Conservation (phyloP, 2,113 vertebrate genomes). For the Peromyscus maniculatus region DNA sequence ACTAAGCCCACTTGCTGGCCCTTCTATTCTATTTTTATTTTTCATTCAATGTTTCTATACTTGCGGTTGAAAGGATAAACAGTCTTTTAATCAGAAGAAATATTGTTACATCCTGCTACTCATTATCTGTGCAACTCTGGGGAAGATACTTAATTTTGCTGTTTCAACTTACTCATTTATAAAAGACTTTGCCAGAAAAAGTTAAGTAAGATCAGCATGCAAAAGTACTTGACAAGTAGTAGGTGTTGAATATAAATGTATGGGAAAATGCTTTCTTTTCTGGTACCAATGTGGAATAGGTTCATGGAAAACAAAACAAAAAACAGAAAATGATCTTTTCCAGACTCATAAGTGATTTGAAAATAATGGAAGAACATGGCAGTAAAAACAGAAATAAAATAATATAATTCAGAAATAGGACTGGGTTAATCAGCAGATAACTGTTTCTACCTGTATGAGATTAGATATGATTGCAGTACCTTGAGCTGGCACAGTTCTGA, state of each 20-base stretch:
- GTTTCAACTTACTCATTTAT: conserved; percentile 18
- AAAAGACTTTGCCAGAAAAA: conserved; percentile 23
- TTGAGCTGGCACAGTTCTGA: neutral
- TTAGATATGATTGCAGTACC: conserved; percentile 6
- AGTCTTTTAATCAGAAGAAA: conserved; percentile 25
- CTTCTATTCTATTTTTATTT: neutral
- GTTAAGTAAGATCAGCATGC: conserved; percentile 29
- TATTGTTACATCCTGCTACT: neutral
- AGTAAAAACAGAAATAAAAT: conserved; percentile 59
- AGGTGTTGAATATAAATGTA: conserved; percentile 30
- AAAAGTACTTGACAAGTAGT: conserved; percentile 5
- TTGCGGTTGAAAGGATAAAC: neutral
- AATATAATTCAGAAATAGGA: neutral
- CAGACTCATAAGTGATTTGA: neutral
- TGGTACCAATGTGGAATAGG: neutral
- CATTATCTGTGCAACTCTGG: neutral
- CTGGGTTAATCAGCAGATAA: conserved; percentile 31
- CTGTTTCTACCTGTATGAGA: conserved; percentile 10
- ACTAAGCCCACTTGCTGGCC: no score
- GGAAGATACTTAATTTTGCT: conserved; percentile 44
- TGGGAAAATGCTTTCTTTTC: conserved; percentile 36
- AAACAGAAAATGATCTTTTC: conserved; percentile 7
- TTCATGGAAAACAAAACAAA: conserved; percentile 25
- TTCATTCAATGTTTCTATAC: neutral
- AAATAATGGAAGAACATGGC: conserved; percentile 24